A percentile compares a stretch with the other conserved stretches of the same genome.
Conservation (phyloP, 2,797 vertebrate species). For the Knipowitschia caucasica region DNA sequence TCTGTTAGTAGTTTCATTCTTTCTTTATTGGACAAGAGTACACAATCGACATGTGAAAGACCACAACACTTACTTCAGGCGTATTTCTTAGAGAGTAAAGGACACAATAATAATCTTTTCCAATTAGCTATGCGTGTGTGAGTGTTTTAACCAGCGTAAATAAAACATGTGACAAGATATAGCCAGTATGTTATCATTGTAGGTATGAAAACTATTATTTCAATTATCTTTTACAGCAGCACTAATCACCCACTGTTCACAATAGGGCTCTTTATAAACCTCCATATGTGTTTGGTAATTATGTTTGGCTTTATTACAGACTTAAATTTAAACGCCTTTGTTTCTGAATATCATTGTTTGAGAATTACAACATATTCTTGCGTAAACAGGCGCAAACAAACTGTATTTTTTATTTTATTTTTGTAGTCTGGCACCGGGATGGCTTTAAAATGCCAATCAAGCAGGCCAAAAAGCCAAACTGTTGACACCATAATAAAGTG, state of each 20-base stretch:
- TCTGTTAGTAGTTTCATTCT: too few relatives aligned
- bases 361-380: slow-evolving; percentile 18
- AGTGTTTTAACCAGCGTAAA: too few relatives aligned
- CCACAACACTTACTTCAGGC: too few relatives aligned
- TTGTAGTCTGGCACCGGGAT: slow-evolving; percentile 23
- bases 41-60: too few relatives aligned
- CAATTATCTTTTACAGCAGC: slow-evolving; percentile 6
- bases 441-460: slow-evolving; percentile 40
- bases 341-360: slow-evolving; percentile 26
- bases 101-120: too few relatives aligned
- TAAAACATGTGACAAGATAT: too few relatives aligned
- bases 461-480: slow-evolving; percentile 30
- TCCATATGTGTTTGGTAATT: slow-evolving; percentile 9
- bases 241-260: slow-evolving; percentile 7
- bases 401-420: not conserved
- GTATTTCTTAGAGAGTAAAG: too few relatives aligned
- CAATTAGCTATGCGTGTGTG: too few relatives aligned
- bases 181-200: not conserved
- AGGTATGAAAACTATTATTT: slow-evolving; percentile 5
- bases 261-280: slow-evolving; percentile 1
- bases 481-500: slow-evolving; percentile 37
- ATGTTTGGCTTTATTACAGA: slow-evolving; percentile 1
- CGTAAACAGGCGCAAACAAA: slow-evolving; percentile 32
- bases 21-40: too few relatives aligned
- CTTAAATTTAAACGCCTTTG: slow-evolving; percentile 19